A percentile compares a stretch with the other conserved stretches of the same genome.
Evolutionary conservation across 2,113 vertebrate genomes (phyloP).

Genomic region (Varanus salvator): DNA sequence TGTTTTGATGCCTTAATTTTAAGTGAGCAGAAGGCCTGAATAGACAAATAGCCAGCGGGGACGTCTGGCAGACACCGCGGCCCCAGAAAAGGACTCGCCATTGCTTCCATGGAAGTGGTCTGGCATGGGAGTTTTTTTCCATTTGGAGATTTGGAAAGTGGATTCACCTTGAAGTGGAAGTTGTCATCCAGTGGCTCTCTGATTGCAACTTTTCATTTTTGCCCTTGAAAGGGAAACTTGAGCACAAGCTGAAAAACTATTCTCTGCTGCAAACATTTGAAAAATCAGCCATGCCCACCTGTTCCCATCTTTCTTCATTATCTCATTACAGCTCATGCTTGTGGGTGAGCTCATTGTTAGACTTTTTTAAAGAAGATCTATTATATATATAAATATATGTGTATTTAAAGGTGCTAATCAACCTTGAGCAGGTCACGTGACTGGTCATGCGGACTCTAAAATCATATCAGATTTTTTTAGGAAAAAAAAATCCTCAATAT

Average conservation of each 20-base stretch:
- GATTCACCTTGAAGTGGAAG: constrained; percentile 71
- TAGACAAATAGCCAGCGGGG: constrained; percentile 69
- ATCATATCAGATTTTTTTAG: constrained; percentile 93
- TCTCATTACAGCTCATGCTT: constrained; percentile 87
- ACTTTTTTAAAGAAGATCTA: constrained; percentile 81
- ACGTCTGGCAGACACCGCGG: constrained; percentile 59
- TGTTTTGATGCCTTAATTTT: constrained; percentile 95
- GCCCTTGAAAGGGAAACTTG: constrained; percentile 83
- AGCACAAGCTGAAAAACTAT: constrained; percentile 91
- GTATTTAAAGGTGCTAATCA: constrained; percentile 98
- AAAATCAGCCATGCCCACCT: constrained; percentile 66
- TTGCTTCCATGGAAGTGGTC: constrained; percentile 67
- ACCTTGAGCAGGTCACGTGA: constrained; percentile 97
- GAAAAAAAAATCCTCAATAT: constrained; percentile 94
- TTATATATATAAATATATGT: constrained; percentile 85
- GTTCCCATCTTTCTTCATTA: constrained; percentile 75
- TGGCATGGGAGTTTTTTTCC: constrained; percentile 63
- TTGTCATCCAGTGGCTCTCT: constrained; percentile 70
- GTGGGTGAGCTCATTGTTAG: constrained; percentile 83
- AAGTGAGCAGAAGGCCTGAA: constrained; percentile 79
- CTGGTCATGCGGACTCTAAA: constrained; percentile 99
- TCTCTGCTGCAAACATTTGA: constrained; percentile 91
- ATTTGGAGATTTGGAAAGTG: constrained; percentile 65
- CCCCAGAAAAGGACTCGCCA: constrained; percentile 40
- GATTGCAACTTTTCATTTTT: constrained; percentile 71